Percentiles rank a stretch among this genome's conserved stretches.
phyloP scores from a whole-genome alignment of 1,140 invertebrate genomes.

The Asbolus verrucosus region DNA sequence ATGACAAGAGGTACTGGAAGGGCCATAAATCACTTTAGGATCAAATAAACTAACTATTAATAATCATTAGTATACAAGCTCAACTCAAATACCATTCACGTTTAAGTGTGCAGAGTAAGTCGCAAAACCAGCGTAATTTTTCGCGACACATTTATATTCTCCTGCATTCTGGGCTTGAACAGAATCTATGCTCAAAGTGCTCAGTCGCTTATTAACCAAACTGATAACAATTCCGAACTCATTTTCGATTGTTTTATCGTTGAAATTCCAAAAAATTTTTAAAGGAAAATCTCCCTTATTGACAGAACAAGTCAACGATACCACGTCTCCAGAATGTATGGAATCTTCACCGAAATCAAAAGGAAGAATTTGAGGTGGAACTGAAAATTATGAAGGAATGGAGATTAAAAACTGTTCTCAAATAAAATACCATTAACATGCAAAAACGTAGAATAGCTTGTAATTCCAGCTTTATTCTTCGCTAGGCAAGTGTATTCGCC shows the following conservation, averaged over 20 bases:
- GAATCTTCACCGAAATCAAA: constrained; percentile 75
- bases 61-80: constrained; percentile 60
- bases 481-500: constrained; percentile 82
- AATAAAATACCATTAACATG: constrained; percentile 71
- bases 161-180: constrained; percentile 78
- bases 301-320: constrained; percentile 72
- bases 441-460: constrained; percentile 72
- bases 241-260: constrained; percentile 59
- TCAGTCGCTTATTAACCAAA: constrained; percentile 76
- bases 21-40: background rate
- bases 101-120: constrained; percentile 67
- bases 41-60: constrained; percentile 33
- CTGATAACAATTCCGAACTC: constrained; percentile 71
- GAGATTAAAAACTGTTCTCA: constrained; percentile 57
- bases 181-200: constrained; percentile 77
- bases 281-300: constrained; percentile 77
- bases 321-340: constrained; percentile 74
- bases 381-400: constrained; percentile 63
- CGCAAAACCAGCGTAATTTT: constrained; percentile 72
- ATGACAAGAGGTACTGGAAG: constrained; percentile 73
- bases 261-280: constrained; percentile 71
- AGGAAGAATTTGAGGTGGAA: constrained; percentile 74
- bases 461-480: constrained; percentile 74
- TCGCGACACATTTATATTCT: constrained; percentile 79
- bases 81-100: constrained; percentile 71